Base-by-base conservation (phyloP, 2,113 vertebrate genomes). In the Daphoenositta chrysoptera region DNA sequence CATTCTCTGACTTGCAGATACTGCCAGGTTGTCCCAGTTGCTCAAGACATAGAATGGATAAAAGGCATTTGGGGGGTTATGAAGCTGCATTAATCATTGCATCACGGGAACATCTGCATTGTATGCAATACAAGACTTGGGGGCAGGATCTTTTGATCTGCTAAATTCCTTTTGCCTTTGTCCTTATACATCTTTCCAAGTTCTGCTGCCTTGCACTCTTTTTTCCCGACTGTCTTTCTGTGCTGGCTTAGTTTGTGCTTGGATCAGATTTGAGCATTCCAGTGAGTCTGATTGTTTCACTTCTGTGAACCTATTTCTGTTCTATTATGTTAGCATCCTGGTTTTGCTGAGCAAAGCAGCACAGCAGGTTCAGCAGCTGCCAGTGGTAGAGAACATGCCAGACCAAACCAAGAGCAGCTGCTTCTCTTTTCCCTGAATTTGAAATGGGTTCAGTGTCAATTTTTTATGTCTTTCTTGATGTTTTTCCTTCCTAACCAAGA, bases 371-470 rank as follows among this genome's bases (percentile, higher is more conserved):
- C 79, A 69, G 83, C 90, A 81, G 86, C 92, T 96, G 94, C 83
- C 76, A 68, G 83, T 70, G 60, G 48, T 37, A 83, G 68, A 28
- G 42, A 90, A 79, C 19, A 37, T 78, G 90, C 76, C 89, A 95
- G 89, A 90, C 68, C 72, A 68, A 93, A 94, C 56, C 76, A 86
- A 73, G 68, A 94, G 39, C 91, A 96, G 80, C 76, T 94, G 90
- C 86, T 95, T 83, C 54, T 86, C 50, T 93, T 93, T 85, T 69
- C 68, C n/a, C 31, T 65, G 11, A 37, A 31, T 90, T 93, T 93
- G 58, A 86, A 47, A 51, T 86, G 54, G 16, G 9, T 81, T 88
- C 72, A 61, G 33, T 75, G 30, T 70, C 54, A 69, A 23, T 15
- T 60, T 87, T 79, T 89, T 79, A 30, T 65, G 15, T 80, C 35